Evolutionary conservation across 2,797 vertebrate species (phyloP).

Genomic region (Lates japonicus): DNA sequence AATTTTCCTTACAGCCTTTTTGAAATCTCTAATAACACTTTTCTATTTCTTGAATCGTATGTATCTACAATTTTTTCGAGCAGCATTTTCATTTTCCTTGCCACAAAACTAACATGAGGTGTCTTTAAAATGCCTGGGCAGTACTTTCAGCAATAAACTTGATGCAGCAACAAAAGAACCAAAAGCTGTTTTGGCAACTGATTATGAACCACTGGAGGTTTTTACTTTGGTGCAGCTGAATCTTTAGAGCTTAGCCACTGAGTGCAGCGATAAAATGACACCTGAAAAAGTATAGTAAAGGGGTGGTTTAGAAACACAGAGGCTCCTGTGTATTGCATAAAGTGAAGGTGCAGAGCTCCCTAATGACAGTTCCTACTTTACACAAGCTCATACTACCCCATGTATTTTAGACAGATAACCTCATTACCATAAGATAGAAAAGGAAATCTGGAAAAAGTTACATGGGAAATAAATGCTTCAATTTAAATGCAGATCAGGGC

Average conservation of each 20-base stretch:
- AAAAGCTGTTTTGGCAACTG: slow-evolving; percentile 9
- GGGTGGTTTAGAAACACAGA: not conserved
- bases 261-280: slow-evolving; percentile 1
- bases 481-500: slow-evolving; percentile 24
- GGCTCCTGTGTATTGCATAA: slow-evolving; percentile 1
- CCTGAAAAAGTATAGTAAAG: slow-evolving; percentile 8
- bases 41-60: not conserved
- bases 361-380: not conserved
- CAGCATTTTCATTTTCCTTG: not conserved
- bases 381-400: not conserved
- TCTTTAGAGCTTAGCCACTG: not conserved
- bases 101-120: not conserved
- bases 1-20: not conserved
- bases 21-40: not conserved
- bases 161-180: slow-evolving; percentile 22
- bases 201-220: slow-evolving; percentile 2
- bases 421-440: slow-evolving; percentile 22
- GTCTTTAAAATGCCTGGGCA: not conserved
- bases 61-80: not conserved
- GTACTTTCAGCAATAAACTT: not conserved
- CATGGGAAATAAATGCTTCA: not conserved
- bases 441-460: slow-evolving; percentile 10
- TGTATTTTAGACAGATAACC: slow-evolving; percentile 22
- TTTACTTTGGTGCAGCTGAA: not conserved
- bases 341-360: not conserved